Conservation (phyloP, 2,113 vertebrate species). For the Rostratula benghalensis region DNA sequence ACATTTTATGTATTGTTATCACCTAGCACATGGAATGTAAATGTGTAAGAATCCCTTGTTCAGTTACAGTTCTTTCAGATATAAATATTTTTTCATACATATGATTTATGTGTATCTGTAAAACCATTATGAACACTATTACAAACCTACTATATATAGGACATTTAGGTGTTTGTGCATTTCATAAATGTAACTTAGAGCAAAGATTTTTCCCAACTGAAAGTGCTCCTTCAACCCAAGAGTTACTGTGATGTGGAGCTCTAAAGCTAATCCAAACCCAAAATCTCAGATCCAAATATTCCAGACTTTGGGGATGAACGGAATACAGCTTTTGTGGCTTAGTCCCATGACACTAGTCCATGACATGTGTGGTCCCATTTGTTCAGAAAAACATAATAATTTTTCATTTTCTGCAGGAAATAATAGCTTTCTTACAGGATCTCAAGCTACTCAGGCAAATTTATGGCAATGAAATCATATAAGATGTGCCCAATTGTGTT, state of each 20-base stretch:
- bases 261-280: constrained; percentile 6
- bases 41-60: not conserved
- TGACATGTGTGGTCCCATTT: constrained; percentile 11
- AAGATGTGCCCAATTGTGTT: not conserved
- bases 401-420: not conserved
- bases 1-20: not conserved
- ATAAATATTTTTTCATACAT: not conserved
- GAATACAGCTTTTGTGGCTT: not conserved
- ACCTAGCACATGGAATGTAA: not conserved
- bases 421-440: constrained; percentile 19
- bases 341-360: not conserved
- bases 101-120: not conserved
- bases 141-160: not conserved
- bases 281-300: constrained; percentile 1
- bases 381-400: not conserved
- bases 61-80: not conserved
- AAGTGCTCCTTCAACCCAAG: not conserved
- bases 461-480: not conserved
- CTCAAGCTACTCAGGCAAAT: constrained; percentile 1
- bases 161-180: not conserved
- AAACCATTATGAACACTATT: not conserved
- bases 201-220: not conserved
- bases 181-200: not conserved
- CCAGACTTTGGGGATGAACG: not conserved
- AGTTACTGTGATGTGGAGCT: not conserved